Evolutionary conservation across 2,888 invertebrate genomes (phyloP).

Genomic region (Lepidochrysops patricia): DNA sequence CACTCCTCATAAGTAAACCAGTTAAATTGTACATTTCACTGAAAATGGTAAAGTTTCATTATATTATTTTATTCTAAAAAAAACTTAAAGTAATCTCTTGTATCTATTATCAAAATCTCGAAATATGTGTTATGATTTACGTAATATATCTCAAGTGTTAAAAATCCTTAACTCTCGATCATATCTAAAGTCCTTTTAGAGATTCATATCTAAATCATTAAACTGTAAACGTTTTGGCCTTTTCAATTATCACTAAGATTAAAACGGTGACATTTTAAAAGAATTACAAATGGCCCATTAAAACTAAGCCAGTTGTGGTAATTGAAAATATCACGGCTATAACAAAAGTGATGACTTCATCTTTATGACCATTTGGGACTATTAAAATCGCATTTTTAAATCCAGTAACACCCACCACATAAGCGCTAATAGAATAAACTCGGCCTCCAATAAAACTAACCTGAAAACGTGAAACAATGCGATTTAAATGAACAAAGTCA

Average conservation of each 20-base stretch:
- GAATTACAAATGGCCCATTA: background rate
- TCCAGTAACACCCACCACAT: background rate
- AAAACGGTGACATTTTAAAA: background rate
- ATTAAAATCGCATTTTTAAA: background rate
- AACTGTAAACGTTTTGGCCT: background rate
- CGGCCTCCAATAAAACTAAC: background rate
- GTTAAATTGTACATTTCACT: background rate
- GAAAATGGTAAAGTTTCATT: background rate
- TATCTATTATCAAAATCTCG: background rate
- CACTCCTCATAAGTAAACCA: background rate
- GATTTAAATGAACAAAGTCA: constrained; percentile 9
- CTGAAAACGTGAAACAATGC: constrained; percentile 2
- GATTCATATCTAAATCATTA: background rate
- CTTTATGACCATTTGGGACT: background rate
- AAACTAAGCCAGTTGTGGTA: background rate
- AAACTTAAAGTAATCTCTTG: background rate
- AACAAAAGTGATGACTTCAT: constrained; percentile 5
- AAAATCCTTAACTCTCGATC: background rate
- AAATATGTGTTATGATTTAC: no score
- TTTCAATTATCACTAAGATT: background rate
- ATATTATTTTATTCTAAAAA: no score
- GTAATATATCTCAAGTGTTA: constrained; percentile 3
- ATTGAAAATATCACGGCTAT: background rate
- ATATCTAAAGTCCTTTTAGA: background rate
- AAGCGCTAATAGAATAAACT: background rate